A percentile compares a stretch with the other conserved stretches of the same genome.
Conservation (phyloP, 1,140 invertebrate genomes). For the Pteromalus puparum region DNA sequence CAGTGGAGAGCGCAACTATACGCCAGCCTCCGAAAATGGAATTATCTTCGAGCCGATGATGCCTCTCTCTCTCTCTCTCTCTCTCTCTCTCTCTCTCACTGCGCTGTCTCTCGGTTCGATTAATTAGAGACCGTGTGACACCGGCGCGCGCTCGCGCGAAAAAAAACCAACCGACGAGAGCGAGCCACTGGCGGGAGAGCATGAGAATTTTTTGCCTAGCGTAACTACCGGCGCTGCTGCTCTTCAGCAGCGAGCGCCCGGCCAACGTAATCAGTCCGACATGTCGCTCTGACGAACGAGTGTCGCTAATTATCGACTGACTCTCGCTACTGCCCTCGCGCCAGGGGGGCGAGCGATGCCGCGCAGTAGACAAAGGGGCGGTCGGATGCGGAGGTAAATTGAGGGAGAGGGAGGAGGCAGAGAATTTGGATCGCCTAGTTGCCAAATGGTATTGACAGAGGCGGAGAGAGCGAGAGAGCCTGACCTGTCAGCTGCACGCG, state of each 20-base stretch:
- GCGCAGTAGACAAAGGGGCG: slow-evolving; percentile 51
- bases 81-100: not conserved
- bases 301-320: slow-evolving; percentile 68
- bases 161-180: slow-evolving; percentile 2
- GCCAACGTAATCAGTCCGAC: slow-evolving; percentile 66
- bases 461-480: not conserved
- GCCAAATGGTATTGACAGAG: slow-evolving; percentile 63
- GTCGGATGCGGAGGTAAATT: slow-evolving; percentile 33
- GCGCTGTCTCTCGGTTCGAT: slow-evolving; percentile 23
- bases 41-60: slow-evolving; percentile 21
- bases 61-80: not conserved
- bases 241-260: not conserved
- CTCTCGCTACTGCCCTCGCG: slow-evolving; percentile 28
- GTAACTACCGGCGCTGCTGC: not conserved
- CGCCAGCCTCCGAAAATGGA: not conserved
- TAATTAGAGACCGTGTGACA: slow-evolving; percentile 36
- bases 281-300: slow-evolving; percentile 68
- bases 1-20: not conserved
- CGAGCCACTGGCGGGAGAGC: not conserved
- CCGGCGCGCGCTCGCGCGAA: not conserved
- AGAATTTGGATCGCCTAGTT: slow-evolving; percentile 43
- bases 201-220: slow-evolving; percentile 37
- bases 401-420: slow-evolving; percentile 42
- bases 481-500: slow-evolving; percentile 9
- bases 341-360: not conserved